Conservation (phyloP, 2,113 vertebrate species). For the Emydura subglobosa region DNA sequence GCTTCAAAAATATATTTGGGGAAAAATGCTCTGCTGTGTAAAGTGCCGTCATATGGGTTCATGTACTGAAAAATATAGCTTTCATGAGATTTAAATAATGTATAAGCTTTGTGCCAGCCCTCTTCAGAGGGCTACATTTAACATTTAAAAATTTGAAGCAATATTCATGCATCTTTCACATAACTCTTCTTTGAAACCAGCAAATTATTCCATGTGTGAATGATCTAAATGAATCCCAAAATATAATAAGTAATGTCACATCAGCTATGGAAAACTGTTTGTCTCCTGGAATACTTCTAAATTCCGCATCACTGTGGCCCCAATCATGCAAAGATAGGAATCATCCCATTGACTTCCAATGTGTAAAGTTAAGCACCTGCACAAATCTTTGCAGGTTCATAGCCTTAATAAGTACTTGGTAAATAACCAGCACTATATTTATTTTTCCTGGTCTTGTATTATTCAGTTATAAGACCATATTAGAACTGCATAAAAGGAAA, state of each 20-base stretch:
- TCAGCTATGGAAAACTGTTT: not conserved
- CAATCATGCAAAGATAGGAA: not conserved
- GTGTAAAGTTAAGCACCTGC: not conserved
- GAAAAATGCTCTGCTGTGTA: not conserved
- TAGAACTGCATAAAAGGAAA: not conserved
- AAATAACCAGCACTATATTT: not conserved
- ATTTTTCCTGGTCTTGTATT: not conserved
- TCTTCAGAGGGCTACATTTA: not conserved
- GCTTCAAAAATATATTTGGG: not conserved
- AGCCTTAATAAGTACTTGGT: not conserved
- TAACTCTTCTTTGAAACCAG: not conserved
- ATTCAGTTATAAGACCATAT: rapidly evolving
- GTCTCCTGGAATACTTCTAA: conserved; percentile 6
- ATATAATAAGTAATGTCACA: not conserved
- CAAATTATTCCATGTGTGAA: not conserved
- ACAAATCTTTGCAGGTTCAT: not conserved
- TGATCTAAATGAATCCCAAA: not conserved
- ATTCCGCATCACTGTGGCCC: not conserved
- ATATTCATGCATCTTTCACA: not conserved
- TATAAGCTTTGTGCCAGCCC: rapidly evolving
- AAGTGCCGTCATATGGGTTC: not conserved
- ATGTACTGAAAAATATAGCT: not conserved
- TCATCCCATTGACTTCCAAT: not conserved
- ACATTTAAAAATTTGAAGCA: not conserved
- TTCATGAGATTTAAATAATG: not conserved